Conservation (phyloP, 2,888 invertebrate species). For the Pimpla rufipes region DNA sequence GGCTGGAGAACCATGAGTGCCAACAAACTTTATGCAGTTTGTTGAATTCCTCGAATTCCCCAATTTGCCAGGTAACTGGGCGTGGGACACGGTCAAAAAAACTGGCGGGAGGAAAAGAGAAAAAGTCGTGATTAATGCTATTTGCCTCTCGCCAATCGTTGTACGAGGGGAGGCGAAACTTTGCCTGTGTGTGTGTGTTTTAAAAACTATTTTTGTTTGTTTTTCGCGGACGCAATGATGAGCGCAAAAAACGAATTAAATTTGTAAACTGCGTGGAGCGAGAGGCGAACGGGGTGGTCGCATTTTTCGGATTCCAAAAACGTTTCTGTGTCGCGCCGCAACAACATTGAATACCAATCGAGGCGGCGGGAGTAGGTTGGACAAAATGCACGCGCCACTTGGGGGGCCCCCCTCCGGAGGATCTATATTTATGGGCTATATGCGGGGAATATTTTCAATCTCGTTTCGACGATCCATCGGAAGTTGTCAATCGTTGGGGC, state of each 20-base stretch:
- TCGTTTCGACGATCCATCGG: slow-evolving; percentile 53
- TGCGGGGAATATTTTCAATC: slow-evolving; percentile 26
- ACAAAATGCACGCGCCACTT: slow-evolving; percentile 13
- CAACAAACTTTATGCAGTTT: slow-evolving; percentile 67
- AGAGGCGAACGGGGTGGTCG: slow-evolving; percentile 21
- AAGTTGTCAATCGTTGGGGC: slow-evolving; percentile 33
- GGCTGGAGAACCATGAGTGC: slow-evolving; percentile 50
- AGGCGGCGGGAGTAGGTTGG: background rate
- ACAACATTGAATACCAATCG: slow-evolving; percentile 62
- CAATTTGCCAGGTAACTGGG: slow-evolving; percentile 58
- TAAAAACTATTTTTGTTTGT: slow-evolving; percentile 35
- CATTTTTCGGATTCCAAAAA: slow-evolving; percentile 62
- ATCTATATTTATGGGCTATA: slow-evolving; percentile 20
- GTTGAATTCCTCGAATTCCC: slow-evolving; percentile 66
- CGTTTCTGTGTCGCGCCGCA: slow-evolving; percentile 35
- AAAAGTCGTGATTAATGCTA: slow-evolving; percentile 49
- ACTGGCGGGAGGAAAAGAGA: background rate
- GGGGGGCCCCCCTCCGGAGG: background rate
- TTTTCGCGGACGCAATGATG: slow-evolving; percentile 43
- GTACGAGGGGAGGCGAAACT: too few relatives aligned
- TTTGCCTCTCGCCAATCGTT: slow-evolving; percentile 25
- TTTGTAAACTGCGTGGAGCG: background rate
- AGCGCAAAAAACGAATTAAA: slow-evolving; percentile 32
- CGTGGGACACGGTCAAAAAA: background rate
- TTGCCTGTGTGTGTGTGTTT: too few relatives aligned